Evolutionary conservation across 2,113 vertebrate genomes (phyloP).

Genomic region (Nibea albiflora): DNA sequence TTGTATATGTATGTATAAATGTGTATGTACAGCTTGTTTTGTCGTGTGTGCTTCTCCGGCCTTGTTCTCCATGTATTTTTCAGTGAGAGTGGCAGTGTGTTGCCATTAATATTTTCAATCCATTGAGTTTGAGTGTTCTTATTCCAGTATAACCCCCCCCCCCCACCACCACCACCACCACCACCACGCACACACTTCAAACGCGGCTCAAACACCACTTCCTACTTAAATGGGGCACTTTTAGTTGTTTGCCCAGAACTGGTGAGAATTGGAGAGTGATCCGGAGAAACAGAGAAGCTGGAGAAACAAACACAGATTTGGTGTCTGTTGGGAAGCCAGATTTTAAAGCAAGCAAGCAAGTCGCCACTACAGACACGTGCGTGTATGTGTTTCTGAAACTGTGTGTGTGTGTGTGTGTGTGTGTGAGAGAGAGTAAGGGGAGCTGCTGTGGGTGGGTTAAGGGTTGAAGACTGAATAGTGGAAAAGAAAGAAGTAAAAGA

Average conservation of each 20-base stretch:
- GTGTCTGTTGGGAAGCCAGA: slow-evolving; percentile 59
- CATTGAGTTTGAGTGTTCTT: slow-evolving; percentile 34
- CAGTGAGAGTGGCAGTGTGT: slow-evolving; percentile 16
- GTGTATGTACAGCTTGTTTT: not conserved
- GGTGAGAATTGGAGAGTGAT: slow-evolving; percentile 59
- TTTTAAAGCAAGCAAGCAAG: slow-evolving; percentile 39
- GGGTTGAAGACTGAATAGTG: slow-evolving; percentile 28
- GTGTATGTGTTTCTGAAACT: not conserved
- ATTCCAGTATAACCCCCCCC: slow-evolving; percentile 20
- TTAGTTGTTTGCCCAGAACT: slow-evolving; percentile 63
- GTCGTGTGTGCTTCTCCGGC: not conserved
- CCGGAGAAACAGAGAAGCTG: slow-evolving; percentile 55
- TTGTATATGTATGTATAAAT: no score
- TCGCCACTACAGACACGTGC: not conserved
- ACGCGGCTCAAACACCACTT: slow-evolving; percentile 38
- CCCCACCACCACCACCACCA: no score
- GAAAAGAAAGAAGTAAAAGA: slow-evolving; percentile 46
- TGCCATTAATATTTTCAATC: slow-evolving; percentile 40
- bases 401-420: slow-evolving; percentile 17
- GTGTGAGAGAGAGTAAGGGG: not conserved
- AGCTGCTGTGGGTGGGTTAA: slow-evolving; percentile 17
- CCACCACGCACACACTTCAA: slow-evolving; percentile 1
- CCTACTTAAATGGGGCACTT: slow-evolving; percentile 38
- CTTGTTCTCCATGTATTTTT: slow-evolving; percentile 25
- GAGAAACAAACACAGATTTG: slow-evolving; percentile 67